Conservation (phyloP, 2,797 vertebrate genomes). For the Xiphorhynchus erythropygius region DNA sequence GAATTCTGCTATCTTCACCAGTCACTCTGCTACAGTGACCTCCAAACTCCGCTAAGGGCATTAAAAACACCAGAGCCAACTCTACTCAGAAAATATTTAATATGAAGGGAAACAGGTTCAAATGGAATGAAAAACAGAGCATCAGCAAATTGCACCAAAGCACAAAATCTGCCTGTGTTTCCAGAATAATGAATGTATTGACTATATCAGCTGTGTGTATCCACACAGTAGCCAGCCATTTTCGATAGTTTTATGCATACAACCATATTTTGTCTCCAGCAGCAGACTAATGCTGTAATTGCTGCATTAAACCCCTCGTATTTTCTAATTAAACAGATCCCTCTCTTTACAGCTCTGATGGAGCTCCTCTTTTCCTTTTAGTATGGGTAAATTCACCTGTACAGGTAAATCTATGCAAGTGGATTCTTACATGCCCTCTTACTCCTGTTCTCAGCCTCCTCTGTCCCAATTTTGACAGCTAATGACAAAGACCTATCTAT, state of each 20-base stretch:
- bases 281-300: not conserved
- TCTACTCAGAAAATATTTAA: constrained; percentile 40
- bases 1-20: constrained; percentile 46
- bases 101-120: constrained; percentile 59
- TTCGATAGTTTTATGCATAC: constrained; percentile 31
- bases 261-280: constrained; percentile 30
- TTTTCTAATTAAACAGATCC: not conserved
- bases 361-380: not conserved
- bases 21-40: constrained; percentile 45
- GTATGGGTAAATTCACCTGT: not conserved
- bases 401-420: not conserved
- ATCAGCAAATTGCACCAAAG: constrained; percentile 52
- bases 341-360: not conserved
- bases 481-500: not conserved
- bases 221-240: not conserved
- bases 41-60: constrained; percentile 43
- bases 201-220: constrained; percentile 38
- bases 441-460: not conserved
- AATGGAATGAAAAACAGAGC: constrained; percentile 43
- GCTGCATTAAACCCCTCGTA: not conserved
- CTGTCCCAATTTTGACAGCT: not conserved
- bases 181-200: constrained; percentile 47
- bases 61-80: constrained; percentile 40
- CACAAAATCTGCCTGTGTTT: constrained; percentile 41
- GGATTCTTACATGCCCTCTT: not conserved